These are phyloP conservation scores for Centropristis striata DNA, from an alignment of 2,113 vertebrate species.

Conservation along the genomic window DNA sequence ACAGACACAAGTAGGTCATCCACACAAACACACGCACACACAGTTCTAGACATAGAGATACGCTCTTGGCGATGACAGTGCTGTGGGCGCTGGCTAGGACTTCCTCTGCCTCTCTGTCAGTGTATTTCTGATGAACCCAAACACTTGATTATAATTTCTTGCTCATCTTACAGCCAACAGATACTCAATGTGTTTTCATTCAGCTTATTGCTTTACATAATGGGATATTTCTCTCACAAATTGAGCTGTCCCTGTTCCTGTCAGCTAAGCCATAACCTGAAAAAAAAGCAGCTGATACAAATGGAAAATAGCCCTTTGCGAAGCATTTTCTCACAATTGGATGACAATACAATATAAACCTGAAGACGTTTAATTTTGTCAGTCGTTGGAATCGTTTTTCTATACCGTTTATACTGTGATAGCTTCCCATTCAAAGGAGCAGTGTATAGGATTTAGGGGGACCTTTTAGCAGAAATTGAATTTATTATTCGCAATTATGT, in stretches of 20 bases:
- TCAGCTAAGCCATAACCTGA: constrained; percentile 9
- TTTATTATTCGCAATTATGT: too few species aligned
- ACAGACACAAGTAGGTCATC: constrained; percentile 68
- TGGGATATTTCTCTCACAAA: not conserved
- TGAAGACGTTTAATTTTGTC: too few species aligned
- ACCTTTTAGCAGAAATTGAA: too few species aligned
- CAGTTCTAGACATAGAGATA: constrained; percentile 19
- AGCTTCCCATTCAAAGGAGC: too few species aligned
- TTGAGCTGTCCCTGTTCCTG: constrained; percentile 1
- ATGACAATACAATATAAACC: not conserved
- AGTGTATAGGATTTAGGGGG: too few species aligned
- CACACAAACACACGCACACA: constrained; percentile 18
- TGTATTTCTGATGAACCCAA: constrained; percentile 41
- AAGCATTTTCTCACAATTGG: not conserved
- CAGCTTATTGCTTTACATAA: constrained; percentile 27
- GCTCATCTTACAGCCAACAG: constrained; percentile 22
- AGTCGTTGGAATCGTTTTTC: too few species aligned
- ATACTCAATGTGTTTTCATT: constrained; percentile 9
- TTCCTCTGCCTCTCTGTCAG: constrained; percentile 16
- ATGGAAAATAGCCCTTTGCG: not conserved
- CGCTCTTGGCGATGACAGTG: constrained; percentile 8
- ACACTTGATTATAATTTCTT: constrained; percentile 42
- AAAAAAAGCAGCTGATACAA: not conserved
- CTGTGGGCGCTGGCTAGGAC: not conserved
- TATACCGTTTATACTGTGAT: too few species aligned